A percentile compares a stretch with the other conserved stretches of the same genome.
Evolutionary conservation across 2,888 invertebrate species (phyloP).

Genomic region (Petrolisthes manimaculis): DNA sequence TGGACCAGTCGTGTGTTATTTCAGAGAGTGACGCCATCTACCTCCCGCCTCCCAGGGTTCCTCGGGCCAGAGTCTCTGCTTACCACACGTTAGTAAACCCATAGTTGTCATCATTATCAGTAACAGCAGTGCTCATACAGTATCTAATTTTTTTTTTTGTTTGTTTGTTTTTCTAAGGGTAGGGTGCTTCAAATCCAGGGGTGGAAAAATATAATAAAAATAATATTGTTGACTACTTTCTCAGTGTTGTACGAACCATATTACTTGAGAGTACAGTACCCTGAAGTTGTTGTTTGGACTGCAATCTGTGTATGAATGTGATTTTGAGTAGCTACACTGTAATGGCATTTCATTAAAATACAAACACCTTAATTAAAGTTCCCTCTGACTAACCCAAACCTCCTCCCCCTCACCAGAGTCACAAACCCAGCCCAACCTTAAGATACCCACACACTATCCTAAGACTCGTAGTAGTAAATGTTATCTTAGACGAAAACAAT

Average conservation of each 20-base stretch:
- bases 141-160: too few species aligned
- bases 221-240: neutral
- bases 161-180: too few species aligned
- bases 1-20: constrained; percentile 61
- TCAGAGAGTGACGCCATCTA: constrained; percentile 60
- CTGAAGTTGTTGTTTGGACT: too few species aligned
- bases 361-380: neutral
- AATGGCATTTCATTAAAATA: too few species aligned
- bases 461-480: too few species aligned
- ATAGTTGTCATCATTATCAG: neutral
- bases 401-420: constrained; percentile 40
- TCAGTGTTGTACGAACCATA: too few species aligned
- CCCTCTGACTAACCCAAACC: neutral
- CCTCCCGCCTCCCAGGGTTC: constrained; percentile 60
- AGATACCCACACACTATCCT: constrained; percentile 60
- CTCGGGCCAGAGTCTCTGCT: constrained; percentile 47
- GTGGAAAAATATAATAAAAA: neutral
- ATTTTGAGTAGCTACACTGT: too few species aligned
- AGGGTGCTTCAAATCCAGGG: too few species aligned
- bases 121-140: too few species aligned
- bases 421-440: constrained; percentile 70
- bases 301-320: too few species aligned
- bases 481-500: too few species aligned
- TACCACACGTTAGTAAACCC: constrained; percentile 56
- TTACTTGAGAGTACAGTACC: too few species aligned